Evolutionary conservation across 1,140 invertebrate species (phyloP), one percentile per base, ranked within the genome.

Genomic region (Cataglyphis hispanica): DNA sequence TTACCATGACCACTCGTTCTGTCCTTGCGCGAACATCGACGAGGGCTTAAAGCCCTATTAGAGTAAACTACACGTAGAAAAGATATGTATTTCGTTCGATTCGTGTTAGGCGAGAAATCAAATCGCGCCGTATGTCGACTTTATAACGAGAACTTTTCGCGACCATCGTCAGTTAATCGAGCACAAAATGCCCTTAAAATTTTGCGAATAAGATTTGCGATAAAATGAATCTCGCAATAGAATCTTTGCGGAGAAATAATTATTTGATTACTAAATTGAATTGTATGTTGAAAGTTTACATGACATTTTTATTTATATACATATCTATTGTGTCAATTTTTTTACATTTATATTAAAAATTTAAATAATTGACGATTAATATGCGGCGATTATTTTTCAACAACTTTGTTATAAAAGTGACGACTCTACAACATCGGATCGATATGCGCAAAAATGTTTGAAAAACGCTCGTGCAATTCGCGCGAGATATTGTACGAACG

Each of bases 21-120:
- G 66, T 84, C 72, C 50, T 63, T 77, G 25, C 86, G 75, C 75
- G 37, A 87, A 11, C 56, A 77, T 86, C 61, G 46, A 81, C 58
- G 40, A 78, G 84, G 70, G 84, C 74, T 90, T 88, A 87, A 84
- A 87, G 78, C 78, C 85, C 80, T 46, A 89, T 90, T 90, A 89
- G 69, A 84, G 53, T 76, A 85, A 89, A 86, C 89, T 89, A 81
- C 76, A 80, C 67, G 75, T 76, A 61, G 53, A 76, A 22, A 13
- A 53, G 58, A 40, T 64, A 69, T 58, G 50, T 72, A 50, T 64
- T 75, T 67, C 58, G 60, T 56, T 37, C 40, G 53, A 66, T 83
- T 37, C 53, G 50, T 53, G 53, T 74, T 56, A 83, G 66, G 78
- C 70, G 78, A 83, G 78, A 83, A 83, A 74, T 67, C 34, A 10